Percentiles rank a stretch among this genome's conserved stretches.
These are phyloP conservation scores for Drosophila orosa DNA, from an alignment of 1,140 invertebrate genomes.

Conservation along the genomic window DNA sequence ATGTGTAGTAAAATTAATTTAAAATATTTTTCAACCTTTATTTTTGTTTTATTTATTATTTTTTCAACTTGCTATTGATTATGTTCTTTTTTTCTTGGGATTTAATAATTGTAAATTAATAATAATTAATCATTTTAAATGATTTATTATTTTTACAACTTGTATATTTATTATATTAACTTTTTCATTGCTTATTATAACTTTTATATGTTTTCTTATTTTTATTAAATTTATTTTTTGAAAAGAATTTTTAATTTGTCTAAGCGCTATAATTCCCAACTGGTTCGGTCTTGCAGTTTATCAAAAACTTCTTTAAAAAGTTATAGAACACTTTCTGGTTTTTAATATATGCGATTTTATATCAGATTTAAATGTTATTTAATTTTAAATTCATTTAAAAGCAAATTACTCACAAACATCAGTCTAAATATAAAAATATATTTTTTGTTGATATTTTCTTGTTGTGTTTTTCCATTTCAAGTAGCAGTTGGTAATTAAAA, in stretches of 20 bases:
- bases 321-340: not conserved
- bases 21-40: not conserved
- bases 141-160: too few relatives aligned
- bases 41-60: too few relatives aligned
- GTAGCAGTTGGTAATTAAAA: constrained; percentile 69
- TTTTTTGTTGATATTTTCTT: not conserved
- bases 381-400: not conserved
- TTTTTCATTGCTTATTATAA: not conserved
- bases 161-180: too few relatives aligned
- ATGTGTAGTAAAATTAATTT: not conserved
- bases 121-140: too few relatives aligned
- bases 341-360: too few relatives aligned
- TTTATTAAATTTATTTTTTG: not conserved
- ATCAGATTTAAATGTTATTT: too few relatives aligned
- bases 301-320: not conserved
- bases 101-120: too few relatives aligned
- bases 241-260: not conserved
- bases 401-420: not conserved
- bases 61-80: too few relatives aligned
- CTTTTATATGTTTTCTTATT: too few relatives aligned
- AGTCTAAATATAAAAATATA: not conserved
- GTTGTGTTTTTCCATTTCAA: not conserved
- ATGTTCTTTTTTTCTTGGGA: too few relatives aligned
- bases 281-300: not conserved
- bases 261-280: not conserved